These are phyloP conservation scores for Sciurus niger DNA, from an alignment of 2,113 vertebrate genomes.

Conservation along the genomic window DNA sequence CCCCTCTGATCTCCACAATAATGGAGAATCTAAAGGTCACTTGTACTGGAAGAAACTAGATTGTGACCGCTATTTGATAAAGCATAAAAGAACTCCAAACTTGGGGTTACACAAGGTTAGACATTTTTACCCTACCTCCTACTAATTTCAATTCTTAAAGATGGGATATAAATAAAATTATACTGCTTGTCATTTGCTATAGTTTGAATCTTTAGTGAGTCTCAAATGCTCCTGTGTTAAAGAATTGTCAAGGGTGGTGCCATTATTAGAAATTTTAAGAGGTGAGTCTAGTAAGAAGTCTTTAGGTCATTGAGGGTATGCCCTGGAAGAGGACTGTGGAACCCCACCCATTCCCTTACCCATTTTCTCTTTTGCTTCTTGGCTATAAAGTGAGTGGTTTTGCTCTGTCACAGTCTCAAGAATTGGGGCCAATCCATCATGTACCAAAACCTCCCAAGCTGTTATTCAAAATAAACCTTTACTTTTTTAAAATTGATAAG, in stretches of 20 bases:
- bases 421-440: background rate
- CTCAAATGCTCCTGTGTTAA: background rate
- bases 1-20: background rate
- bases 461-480: too few species aligned
- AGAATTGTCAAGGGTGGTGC: background rate
- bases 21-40: background rate
- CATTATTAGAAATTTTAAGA: background rate
- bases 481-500: background rate
- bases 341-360: rapidly evolving
- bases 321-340: too few species aligned
- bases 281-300: too few species aligned
- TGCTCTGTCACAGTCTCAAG: background rate
- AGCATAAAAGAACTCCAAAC: background rate
- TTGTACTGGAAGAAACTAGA: background rate
- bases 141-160: background rate
- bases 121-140: background rate
- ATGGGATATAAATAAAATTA: background rate
- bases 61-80: background rate
- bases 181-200: background rate
- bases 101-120: background rate
- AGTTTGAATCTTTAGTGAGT: background rate
- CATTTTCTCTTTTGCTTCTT: background rate
- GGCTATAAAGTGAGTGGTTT: background rate
- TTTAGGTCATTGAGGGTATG: too few species aligned
- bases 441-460: too few species aligned